phyloP scores from a whole-genome alignment of 1,140 invertebrate species.

The Danaus melanippus region DNA sequence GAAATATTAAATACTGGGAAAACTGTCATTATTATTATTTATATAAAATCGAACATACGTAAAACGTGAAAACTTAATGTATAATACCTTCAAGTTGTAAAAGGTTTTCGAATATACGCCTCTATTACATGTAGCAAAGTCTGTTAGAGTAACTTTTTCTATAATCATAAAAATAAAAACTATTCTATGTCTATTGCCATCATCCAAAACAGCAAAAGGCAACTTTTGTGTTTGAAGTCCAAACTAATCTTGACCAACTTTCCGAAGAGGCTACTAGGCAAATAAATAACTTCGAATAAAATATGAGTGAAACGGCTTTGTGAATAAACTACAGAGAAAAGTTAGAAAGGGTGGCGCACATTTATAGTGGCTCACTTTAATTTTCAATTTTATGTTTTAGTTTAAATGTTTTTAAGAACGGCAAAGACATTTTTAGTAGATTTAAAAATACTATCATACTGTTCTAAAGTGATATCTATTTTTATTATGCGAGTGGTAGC shows the following conservation, averaged over 20 bases:
- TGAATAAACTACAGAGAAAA: slow-evolving; percentile 4
- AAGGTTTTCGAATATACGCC: slow-evolving; percentile 17
- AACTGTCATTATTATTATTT: no score
- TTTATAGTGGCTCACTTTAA: no score
- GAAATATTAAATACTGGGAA: no score
- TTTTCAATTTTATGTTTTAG: no score
- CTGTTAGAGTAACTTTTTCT: slow-evolving; percentile 30
- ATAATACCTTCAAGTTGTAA: no score
- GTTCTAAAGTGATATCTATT: no score
- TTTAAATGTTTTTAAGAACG: no score
- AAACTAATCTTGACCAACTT: slow-evolving; percentile 28
- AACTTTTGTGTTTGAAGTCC: slow-evolving; percentile 22
- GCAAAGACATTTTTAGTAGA: no score
- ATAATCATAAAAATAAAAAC: slow-evolving; percentile 39
- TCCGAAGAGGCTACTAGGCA: slow-evolving; percentile 14
- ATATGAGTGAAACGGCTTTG: slow-evolving; percentile 9
- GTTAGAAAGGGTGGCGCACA: neutral
- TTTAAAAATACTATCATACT: no score
- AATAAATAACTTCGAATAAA: slow-evolving; percentile 19
- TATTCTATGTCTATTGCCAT: slow-evolving; percentile 25
- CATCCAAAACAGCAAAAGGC: slow-evolving; percentile 24
- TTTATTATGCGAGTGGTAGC: no score
- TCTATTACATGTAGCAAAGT: slow-evolving; percentile 22
- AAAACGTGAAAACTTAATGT: no score
- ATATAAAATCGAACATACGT: no score